Evolutionary conservation across 2,888 invertebrate species (phyloP).

Genomic region (Lasioglossum calceatum): DNA sequence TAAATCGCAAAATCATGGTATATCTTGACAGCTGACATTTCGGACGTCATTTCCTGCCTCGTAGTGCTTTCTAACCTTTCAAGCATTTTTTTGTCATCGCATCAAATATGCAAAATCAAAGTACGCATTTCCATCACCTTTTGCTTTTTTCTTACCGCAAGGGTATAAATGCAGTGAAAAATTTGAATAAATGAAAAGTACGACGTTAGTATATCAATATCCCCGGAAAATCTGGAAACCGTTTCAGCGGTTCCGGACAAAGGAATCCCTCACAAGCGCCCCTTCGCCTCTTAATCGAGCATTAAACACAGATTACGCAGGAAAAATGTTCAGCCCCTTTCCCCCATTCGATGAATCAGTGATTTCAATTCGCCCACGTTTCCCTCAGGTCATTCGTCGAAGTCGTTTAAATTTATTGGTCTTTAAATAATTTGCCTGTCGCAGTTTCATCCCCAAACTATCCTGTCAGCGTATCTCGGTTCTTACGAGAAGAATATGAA

Average conservation of each 20-base stretch:
- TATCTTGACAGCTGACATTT: too few species aligned
- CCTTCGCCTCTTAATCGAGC: constrained; percentile 24
- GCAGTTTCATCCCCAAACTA: background rate
- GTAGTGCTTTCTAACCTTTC: too few species aligned
- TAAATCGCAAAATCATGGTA: too few species aligned
- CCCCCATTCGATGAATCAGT: constrained; percentile 17
- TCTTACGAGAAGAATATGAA: background rate
- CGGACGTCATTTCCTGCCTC: too few species aligned
- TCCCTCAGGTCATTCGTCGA: constrained; percentile 11
- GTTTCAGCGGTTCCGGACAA: background rate
- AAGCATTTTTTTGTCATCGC: too few species aligned
- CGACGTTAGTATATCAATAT: background rate
- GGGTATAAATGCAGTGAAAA: background rate
- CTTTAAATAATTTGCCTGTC: background rate
- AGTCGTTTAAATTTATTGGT: background rate
- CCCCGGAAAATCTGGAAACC: background rate
- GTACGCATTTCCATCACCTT: too few species aligned
- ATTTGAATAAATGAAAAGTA: background rate
- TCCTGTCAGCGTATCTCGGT: background rate
- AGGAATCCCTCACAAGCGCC: background rate
- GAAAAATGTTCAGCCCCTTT: constrained; percentile 18
- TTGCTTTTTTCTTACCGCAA: too few species aligned
- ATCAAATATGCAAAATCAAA: too few species aligned
- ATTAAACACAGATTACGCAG: constrained; percentile 37
- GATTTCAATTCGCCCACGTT: constrained; percentile 43